Evolutionary conservation across 35 echinoderm and acorn worm genomes (phyloP), one percentile per base, ranked within the genome.

Genomic region (Chiridota heheva): DNA sequence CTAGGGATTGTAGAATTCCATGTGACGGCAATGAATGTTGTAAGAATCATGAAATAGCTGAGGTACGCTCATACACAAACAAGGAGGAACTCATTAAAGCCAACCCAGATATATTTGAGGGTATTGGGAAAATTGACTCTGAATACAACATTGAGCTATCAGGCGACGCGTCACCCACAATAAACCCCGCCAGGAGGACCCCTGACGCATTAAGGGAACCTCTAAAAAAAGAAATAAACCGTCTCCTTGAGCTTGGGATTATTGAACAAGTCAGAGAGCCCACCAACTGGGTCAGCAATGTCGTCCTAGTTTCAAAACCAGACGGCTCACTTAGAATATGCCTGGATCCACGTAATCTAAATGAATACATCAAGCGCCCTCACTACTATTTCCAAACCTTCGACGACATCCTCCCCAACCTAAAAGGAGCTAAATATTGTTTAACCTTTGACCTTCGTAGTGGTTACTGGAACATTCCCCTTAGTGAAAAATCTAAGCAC

Each of bases 391-490:
- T 26, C 43, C 43, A 16, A 53, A 51, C 65, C 2, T 40, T 69
- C 18, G 71, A 75, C 13, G 71, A 75, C 25, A 75, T 75, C 36
- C 37, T 75, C 2, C 71, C 71, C 13, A 43, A 75, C 15, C 5
- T 78, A 78, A 22, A 28, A 20, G 42, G 60, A 10, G 55, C 47
- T 3, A 60, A 78, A 44, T 30, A 43, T 78, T 78, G 56, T 53
- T 78, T 53, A 34, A 78, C 49, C 31, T 37, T 78, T 58, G 71
- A 75, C 35, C 43, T 75, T 2, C 36, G 71, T 22, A 79, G 56
- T 63, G 49, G 56, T 5, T 79, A 79, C 35, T 79, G 47, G 75
- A 62, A 79, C 47, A 79, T 79, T 12, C 75, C 56, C 2, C 32
- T 66, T 3, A 44, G 5, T 16, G 69, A 4, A 31, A 27, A 37